A percentile compares a stretch with the other conserved stretches of the same genome.
Evolutionary conservation across 2,888 invertebrate genomes (phyloP).

Genomic region (Athrips mouffetella): DNA sequence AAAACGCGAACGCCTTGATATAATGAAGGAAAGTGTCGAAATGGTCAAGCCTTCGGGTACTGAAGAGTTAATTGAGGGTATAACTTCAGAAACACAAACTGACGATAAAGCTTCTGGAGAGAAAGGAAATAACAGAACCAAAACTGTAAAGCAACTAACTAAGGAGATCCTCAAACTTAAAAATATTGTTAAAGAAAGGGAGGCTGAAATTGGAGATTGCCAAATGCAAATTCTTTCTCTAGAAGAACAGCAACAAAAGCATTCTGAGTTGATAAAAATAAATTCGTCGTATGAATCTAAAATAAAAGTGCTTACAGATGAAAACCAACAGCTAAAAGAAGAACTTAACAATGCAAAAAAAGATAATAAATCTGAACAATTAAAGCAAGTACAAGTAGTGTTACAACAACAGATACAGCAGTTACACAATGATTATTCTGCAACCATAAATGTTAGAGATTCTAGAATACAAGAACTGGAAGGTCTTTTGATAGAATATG

Average conservation of each 20-base stretch:
- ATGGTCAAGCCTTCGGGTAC: conserved; percentile 45
- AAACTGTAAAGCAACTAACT: conserved; percentile 69
- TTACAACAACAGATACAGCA: conserved; percentile 57
- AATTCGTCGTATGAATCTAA: conserved; percentile 57
- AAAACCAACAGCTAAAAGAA: conserved; percentile 60
- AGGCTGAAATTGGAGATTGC: conserved; percentile 71
- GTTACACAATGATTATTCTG: conserved; percentile 55
- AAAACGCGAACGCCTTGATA: conserved; percentile 61
- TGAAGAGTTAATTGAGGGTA: conserved; percentile 51
- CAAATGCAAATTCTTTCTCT: conserved; percentile 73
- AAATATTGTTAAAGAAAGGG: conserved; percentile 71
- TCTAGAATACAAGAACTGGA: conserved; percentile 70
- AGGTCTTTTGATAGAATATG: conserved; percentile 66
- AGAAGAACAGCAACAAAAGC: conserved; percentile 70
- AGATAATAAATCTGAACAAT: conserved; percentile 46
- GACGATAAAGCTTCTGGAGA: conserved; percentile 59
- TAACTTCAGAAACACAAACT: conserved; percentile 46
- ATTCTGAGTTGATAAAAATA: conserved; percentile 51
- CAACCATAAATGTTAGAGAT: conserved; percentile 60
- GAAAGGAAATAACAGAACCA: conserved; percentile 56
- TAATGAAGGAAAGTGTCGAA: conserved; percentile 64
- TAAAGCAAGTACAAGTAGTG: conserved; percentile 43
- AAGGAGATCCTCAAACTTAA: conserved; percentile 74
- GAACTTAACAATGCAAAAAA: conserved; percentile 49
- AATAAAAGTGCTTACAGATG: conserved; percentile 58